Percentiles rank a stretch among this genome's conserved stretches.
These are phyloP conservation scores for Sardinella longiceps DNA, from an alignment of 2,797 vertebrate genomes.

Conservation along the genomic window DNA sequence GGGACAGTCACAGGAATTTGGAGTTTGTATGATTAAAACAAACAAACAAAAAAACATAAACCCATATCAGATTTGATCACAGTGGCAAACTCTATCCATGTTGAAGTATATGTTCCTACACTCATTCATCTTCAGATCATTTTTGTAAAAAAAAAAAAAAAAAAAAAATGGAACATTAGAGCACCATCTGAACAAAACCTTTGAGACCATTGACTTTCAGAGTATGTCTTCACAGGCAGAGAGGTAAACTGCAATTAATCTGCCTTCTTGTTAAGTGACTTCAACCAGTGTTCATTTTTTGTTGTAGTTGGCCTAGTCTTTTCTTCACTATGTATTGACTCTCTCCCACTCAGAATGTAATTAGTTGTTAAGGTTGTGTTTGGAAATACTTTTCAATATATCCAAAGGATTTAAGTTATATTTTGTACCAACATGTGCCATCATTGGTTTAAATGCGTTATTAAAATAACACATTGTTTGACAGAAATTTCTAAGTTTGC, in stretches of 20 bases:
- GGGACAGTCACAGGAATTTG: background rate
- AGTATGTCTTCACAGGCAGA: no score
- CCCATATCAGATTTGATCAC: background rate
- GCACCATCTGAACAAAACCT: no score
- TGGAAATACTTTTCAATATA: background rate
- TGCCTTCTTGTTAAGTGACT: background rate
- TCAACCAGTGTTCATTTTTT: background rate
- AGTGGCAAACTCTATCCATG: background rate
- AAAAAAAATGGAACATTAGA: no score
- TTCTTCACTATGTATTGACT: background rate
- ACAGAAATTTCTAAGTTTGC: background rate
- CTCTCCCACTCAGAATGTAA: background rate
- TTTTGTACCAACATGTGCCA: constrained; percentile 22
- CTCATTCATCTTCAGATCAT: background rate
- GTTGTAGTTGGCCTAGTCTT: background rate
- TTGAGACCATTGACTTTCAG: no score
- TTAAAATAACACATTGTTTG: background rate
- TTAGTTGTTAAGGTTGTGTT: constrained; percentile 2
- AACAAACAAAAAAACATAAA: background rate
- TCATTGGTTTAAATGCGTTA: background rate
- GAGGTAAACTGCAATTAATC: background rate
- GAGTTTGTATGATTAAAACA: background rate
- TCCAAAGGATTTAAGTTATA: constrained; percentile 20
- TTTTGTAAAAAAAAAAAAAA: no score
- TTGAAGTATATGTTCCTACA: no score